Conservation (phyloP, 2,888 invertebrate genomes). For the Trachelus tabidus region DNA sequence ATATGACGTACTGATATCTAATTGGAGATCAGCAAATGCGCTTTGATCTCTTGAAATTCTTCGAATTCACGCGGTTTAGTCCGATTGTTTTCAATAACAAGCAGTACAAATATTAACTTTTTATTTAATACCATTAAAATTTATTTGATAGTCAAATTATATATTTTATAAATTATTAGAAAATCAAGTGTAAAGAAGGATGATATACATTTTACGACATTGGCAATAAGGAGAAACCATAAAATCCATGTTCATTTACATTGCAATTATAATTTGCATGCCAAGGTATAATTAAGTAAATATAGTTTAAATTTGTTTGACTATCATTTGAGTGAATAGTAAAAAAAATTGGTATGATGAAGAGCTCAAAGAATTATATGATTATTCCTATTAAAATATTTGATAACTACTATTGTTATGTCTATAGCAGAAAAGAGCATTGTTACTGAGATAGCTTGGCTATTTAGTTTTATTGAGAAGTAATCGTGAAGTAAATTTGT, state of each 20-base stretch:
- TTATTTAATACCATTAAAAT: too few species aligned
- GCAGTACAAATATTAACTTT: neutral
- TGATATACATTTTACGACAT: neutral
- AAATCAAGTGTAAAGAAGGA: neutral
- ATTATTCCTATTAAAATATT: neutral
- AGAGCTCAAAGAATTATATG: neutral
- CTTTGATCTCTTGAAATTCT: too few species aligned
- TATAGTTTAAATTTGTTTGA: neutral
- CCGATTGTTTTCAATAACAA: neutral
- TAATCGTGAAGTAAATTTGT: neutral
- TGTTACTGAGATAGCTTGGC: neutral
- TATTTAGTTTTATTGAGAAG: neutral
- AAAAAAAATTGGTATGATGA: neutral
- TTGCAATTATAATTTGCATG: neutral
- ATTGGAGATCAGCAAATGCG: neutral
- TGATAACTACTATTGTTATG: neutral
- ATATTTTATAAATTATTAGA: neutral
- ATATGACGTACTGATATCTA: neutral
- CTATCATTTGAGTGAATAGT: neutral
- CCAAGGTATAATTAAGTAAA: neutral
- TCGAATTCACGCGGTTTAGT: too few species aligned
- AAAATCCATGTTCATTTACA: neutral
- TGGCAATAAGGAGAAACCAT: neutral
- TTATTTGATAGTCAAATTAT: too few species aligned
- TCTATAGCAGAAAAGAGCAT: neutral